Evolutionary conservation across 2,797 vertebrate species (phyloP), one percentile per base, ranked within the genome.

Genomic region (Clarias platycephalus): DNA sequence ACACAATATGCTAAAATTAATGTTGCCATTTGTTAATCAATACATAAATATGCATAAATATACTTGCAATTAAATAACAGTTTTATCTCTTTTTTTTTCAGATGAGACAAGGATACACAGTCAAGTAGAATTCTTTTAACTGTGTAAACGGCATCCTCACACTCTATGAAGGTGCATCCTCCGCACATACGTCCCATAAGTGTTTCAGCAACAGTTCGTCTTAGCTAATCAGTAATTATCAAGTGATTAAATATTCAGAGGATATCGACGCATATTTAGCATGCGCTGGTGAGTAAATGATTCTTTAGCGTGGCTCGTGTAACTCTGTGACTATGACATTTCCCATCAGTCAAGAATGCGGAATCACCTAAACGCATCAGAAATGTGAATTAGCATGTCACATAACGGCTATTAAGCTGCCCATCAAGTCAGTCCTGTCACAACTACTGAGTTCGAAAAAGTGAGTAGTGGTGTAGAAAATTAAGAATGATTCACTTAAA

Each of bases 241-340:
- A 84, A 81, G 88, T 90, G 91, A 93, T 95, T 94, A 94, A 94
- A 95, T 92, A 95, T 94, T 92, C 93, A 95, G 90, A 93, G 91
- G 85, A 83, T 94, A 94, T 95, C 91, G 93, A 94, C 93, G 90
- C 90, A 91, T 89, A 90, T 93, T 95, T 93, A 93, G 93, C 91
- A 93, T 64, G 93, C 93, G 90, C 90, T 91, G 91, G 90, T 93
- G 91, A 92, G 90, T 92, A 91, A 93, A 93, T 91, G 88, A 92
- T 90, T 92, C 90, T 89, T 88, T 68, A 31, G 89, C 82, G 74
- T 91, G 86, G 89, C 89, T 91, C 89, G 83, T 89, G 75, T 90
- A 90, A 90, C 84, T 84, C 84, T 86, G 85, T 75, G 83, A 86
- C 79, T 81, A 78, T 84, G 83, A 88, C 88, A 88, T 87, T 86